Evolutionary conservation across 2,113 vertebrate species (phyloP).

Genomic region (Calidris pugnax): DNA sequence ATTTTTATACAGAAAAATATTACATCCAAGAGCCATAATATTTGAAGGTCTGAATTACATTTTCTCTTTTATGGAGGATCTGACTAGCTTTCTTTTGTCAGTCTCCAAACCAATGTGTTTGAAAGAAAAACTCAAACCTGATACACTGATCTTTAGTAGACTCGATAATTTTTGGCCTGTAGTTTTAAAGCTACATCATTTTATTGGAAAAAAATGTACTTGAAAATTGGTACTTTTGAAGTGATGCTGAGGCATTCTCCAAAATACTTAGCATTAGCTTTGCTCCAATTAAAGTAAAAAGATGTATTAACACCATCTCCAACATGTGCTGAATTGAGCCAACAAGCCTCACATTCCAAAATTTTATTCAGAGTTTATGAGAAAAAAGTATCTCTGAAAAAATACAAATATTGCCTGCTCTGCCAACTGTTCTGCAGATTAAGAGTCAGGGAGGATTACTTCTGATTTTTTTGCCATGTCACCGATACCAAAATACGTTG

Average conservation of each 20-base stretch:
- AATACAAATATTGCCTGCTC: neutral
- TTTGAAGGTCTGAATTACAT: neutral
- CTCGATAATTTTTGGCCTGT: neutral
- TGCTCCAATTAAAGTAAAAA: neutral
- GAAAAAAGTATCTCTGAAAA: neutral
- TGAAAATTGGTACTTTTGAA: neutral
- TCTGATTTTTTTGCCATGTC: neutral
- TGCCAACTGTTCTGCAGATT: neutral
- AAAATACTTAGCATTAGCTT: neutral
- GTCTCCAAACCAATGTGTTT: neutral
- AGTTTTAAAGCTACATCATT: neutral
- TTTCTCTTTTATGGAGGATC: neutral
- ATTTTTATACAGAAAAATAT: conserved; percentile 9
- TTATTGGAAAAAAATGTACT: neutral
- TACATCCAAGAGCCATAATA: neutral
- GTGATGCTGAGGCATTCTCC: neutral
- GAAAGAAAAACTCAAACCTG: neutral
- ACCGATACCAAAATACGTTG: neutral
- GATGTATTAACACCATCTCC: neutral
- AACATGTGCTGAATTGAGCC: neutral
- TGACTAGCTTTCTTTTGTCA: neutral
- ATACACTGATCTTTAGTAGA: neutral
- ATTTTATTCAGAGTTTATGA: neutral
- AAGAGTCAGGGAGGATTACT: neutral
- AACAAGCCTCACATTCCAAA: neutral